Evolutionary conservation across 2,113 vertebrate species (phyloP), one percentile per base, ranked within the genome.

Genomic region (Pavo muticus): DNA sequence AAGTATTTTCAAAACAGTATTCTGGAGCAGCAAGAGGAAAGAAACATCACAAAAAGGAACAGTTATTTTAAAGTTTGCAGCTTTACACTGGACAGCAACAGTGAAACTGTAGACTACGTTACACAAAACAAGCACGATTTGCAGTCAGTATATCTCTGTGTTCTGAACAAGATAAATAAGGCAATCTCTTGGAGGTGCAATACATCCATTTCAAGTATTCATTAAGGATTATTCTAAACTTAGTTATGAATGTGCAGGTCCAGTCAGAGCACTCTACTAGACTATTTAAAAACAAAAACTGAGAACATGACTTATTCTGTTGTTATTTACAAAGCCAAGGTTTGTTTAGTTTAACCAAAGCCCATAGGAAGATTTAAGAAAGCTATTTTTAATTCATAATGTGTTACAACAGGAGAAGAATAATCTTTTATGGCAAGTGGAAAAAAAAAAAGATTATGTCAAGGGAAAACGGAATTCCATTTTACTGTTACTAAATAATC

Each of bases 291-390:
- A 84, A 5, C 2, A n/a, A 82, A 21, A 92, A 82, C 47, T 94
- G 45, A 80, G 21, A 91, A 74, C 19, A 29, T 2, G 9, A 82
- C 67, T 93, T 72, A 65, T 54, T 91, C 35, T 32, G 45, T 42
- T 32, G 10, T 45, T 89, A 65, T 42, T 94, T 79, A 24, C 8
- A 27, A 70, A 78, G 54, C 60, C 39, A 63, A 80, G 32, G 13
- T 70, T 83, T 79, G 39, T 80, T 94, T 68, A 70, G 47, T 70
- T 56, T 64, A 79, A 70, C 29, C 37, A 84, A 89, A 85, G 64
- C 25, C 84, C 54, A 50, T 2, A 9, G 65, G 17, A 91, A 14
- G 37, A 80, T 27, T 78, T 64, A 47, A 84, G 35, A 88, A 73
- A 88, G n/a, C 9, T 82, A 35, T 20, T 72, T 87, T 88, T 60